phyloP scores from a whole-genome alignment of 2,888 invertebrate species.

The Blastobasis lacticolella region DNA sequence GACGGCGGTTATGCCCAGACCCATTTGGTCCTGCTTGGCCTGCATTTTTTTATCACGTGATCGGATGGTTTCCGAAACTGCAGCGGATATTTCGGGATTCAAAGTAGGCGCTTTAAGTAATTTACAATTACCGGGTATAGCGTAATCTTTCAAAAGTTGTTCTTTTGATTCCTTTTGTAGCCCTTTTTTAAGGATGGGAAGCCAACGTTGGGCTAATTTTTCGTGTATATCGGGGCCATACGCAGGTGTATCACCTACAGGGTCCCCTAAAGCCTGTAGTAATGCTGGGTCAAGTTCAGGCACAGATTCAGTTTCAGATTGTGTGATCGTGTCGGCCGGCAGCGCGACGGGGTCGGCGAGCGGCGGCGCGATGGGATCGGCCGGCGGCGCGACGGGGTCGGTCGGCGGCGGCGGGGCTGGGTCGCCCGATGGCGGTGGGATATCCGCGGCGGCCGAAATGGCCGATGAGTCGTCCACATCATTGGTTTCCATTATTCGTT shows the following conservation, averaged over 20 bases:
- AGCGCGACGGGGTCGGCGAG: background rate
- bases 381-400: background rate
- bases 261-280: background rate
- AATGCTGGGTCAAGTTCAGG: background rate
- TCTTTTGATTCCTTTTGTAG: background rate
- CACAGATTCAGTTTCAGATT: constrained; percentile 8
- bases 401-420: background rate
- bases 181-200: constrained; percentile 4
- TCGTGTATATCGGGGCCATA: constrained; percentile 4
- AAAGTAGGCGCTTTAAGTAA: constrained; percentile 7
- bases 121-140: constrained; percentile 8
- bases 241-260: background rate
- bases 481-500: background rate
- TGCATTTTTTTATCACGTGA: constrained; percentile 3
- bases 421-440: background rate
- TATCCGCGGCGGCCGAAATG: background rate
- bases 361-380: background rate
- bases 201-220: constrained; percentile 1
- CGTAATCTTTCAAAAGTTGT: constrained; percentile 4
- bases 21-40: constrained; percentile 8
- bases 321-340: background rate
- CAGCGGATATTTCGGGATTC: constrained; percentile 5
- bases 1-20: constrained; percentile 9
- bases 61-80: background rate
- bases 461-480: background rate